A percentile compares a stretch with the other conserved stretches of the same genome.
These are phyloP conservation scores for Botia kubotai DNA, from an alignment of 2,797 vertebrate species.

Conservation along the genomic window DNA sequence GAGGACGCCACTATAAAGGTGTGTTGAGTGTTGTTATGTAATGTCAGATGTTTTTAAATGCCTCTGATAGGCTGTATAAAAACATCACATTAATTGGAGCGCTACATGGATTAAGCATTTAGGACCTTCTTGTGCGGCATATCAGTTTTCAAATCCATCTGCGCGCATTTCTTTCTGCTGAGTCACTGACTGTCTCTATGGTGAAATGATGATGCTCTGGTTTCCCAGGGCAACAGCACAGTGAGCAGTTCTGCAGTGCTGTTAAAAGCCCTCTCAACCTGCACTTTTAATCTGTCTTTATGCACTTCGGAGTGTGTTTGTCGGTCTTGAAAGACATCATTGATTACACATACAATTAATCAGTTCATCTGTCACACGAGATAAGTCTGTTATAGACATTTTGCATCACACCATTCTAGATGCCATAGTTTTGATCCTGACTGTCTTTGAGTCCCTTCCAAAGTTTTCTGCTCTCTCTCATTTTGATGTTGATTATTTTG, in stretches of 20 bases:
- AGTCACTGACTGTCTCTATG: constrained; percentile 73
- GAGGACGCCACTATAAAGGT: constrained; percentile 99
- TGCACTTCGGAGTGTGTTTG: neutral
- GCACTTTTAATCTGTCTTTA: constrained; percentile 6
- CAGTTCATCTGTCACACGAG: too few species aligned
- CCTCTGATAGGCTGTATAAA: too few species aligned
- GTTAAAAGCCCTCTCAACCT: constrained; percentile 40
- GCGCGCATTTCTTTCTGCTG: constrained; percentile 70
- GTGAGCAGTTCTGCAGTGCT: constrained; percentile 59
- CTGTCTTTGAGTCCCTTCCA: too few species aligned
- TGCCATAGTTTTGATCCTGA: too few species aligned
- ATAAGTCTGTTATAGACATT: too few species aligned
- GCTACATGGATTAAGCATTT: neutral
- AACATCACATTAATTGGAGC: neutral
- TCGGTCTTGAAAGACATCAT: neutral
- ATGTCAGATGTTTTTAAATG: too few species aligned
- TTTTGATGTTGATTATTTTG: too few species aligned
- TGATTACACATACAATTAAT: neutral
- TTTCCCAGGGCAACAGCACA: constrained; percentile 67
- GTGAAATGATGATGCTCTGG: constrained; percentile 66
- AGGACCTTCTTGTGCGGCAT: constrained; percentile 36
- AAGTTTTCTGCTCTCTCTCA: too few species aligned
- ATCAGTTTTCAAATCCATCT: constrained; percentile 62
- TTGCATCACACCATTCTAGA: too few species aligned
- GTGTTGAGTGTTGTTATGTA: constrained; percentile 40